phyloP scores from a whole-genome alignment of 2,888 invertebrate species.

The Sphaeridia pumilis region DNA sequence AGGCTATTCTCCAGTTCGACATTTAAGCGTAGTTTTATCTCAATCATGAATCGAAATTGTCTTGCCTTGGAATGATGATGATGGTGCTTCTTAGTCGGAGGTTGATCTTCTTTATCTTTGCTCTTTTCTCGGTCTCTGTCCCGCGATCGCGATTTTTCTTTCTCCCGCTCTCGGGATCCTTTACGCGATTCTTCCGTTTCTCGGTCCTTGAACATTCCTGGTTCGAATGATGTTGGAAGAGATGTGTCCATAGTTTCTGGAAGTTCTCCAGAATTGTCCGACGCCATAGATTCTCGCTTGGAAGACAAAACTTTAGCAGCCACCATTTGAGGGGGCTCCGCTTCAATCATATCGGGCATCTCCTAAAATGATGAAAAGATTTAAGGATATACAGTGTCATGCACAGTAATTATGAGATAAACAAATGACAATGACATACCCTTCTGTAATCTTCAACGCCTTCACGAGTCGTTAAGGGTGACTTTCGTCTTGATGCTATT shows the following conservation, averaged over 20 bases:
- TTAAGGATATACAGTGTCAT: too few species aligned
- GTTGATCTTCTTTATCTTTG: constrained; percentile 36
- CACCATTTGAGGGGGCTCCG: constrained; percentile 19
- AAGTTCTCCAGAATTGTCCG: constrained; percentile 36
- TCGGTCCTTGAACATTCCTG: constrained; percentile 59
- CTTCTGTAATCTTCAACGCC: constrained; percentile 25
- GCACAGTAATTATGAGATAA: too few species aligned
- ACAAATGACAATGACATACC: too few species aligned
- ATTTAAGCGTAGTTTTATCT: too few species aligned
- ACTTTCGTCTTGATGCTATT: constrained; percentile 28
- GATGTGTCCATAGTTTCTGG: constrained; percentile 36
- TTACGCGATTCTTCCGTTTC: constrained; percentile 24
- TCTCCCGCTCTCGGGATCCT: constrained; percentile 4
- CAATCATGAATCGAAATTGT: too few species aligned
- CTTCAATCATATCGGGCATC: constrained; percentile 19
- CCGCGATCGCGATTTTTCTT: constrained; percentile 38
- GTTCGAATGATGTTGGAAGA: constrained; percentile 69
- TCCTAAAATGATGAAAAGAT: too few species aligned
- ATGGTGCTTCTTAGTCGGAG: constrained; percentile 36
- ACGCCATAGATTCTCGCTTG: constrained; percentile 31
- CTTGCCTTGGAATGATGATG: constrained; percentile 28
- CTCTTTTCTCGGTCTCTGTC: constrained; percentile 39
- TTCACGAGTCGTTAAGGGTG: constrained; percentile 29
- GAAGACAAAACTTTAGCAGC: constrained; percentile 21
- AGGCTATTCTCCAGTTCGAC: too few species aligned